Conservation (phyloP, 2,113 vertebrate species). For the Eretmochelys imbricata region DNA sequence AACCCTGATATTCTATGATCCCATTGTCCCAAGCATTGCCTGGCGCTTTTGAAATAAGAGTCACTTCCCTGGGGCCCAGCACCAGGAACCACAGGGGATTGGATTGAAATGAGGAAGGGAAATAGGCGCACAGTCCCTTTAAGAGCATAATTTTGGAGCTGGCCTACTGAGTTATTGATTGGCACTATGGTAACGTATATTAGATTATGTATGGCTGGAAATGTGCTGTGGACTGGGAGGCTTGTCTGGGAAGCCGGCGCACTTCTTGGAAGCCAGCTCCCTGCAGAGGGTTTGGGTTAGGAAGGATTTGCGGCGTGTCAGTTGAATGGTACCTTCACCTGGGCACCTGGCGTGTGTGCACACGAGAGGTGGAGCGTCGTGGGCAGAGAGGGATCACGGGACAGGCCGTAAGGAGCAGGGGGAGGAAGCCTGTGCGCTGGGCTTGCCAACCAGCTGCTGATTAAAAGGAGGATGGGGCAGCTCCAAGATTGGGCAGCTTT, state of each 20-base stretch:
- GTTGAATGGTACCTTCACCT: not conserved
- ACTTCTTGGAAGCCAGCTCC: slow-evolving; percentile 74
- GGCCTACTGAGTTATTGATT: slow-evolving; percentile 81
- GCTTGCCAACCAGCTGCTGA: fast-evolving
- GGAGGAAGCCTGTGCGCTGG: fast-evolving
- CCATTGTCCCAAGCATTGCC: fast-evolving
- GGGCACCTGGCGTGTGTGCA: not conserved
- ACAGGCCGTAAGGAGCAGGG: not conserved
- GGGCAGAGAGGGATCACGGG: not conserved
- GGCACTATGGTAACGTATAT: slow-evolving; percentile 84
- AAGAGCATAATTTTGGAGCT: slow-evolving; percentile 76
- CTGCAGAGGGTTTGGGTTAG: slow-evolving; percentile 38
- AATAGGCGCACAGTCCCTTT: slow-evolving; percentile 73
- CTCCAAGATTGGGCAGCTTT: not conserved
- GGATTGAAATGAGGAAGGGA: not conserved
- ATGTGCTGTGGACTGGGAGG: slow-evolving; percentile 70
- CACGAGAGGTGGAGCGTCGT: fast-evolving
- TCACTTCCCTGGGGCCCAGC: not conserved
- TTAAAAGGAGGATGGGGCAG: not conserved
- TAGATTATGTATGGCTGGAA: slow-evolving; percentile 83
- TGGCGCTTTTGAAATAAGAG: fast-evolving
- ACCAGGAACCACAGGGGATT: fast-evolving
- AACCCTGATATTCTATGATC: too few relatives aligned
- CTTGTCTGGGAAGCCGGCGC: slow-evolving; percentile 68
- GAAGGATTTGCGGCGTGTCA: not conserved